Evolutionary conservation across 2,113 vertebrate genomes (phyloP).

Genomic region (Brachionichthys hirsutus): DNA sequence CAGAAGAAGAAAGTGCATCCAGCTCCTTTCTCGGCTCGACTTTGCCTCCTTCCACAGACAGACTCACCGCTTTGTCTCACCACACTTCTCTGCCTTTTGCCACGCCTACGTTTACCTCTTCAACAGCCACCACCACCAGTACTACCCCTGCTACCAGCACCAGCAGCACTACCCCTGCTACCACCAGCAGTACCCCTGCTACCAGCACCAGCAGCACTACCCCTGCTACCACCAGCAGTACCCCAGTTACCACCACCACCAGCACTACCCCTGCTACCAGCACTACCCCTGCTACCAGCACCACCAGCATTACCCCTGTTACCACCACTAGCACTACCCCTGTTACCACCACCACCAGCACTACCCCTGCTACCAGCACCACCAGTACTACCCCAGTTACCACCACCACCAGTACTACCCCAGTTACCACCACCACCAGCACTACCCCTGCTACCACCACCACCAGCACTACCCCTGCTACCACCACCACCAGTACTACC

Average conservation of each 20-base stretch:
- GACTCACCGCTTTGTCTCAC: background rate
- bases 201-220: too few species aligned
- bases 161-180: background rate
- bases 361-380: too few species aligned
- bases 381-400: background rate
- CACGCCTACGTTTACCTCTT: slow-evolving; percentile 24
- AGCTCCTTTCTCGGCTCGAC: background rate
- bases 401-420: background rate
- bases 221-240: background rate
- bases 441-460: too few species aligned
- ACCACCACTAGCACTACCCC: background rate
- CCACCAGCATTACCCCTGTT: background rate
- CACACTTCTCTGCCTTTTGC: slow-evolving; percentile 12
- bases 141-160: background rate
- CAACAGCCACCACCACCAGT: slow-evolving; percentile 9
- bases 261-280: too few species aligned
- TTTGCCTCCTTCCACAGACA: slow-evolving; percentile 22
- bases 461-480: background rate
- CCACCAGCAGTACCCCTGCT: too few species aligned
- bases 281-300: background rate
- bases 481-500: background rate
- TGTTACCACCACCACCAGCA: too few species aligned
- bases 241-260: slow-evolving; percentile 3
- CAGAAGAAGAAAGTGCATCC: slow-evolving; percentile 14
- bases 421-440: slow-evolving; percentile 8